Evolutionary conservation across 1,140 invertebrate genomes (phyloP), one percentile per base, ranked within the genome.

Genomic region (Achatina immaculata): DNA sequence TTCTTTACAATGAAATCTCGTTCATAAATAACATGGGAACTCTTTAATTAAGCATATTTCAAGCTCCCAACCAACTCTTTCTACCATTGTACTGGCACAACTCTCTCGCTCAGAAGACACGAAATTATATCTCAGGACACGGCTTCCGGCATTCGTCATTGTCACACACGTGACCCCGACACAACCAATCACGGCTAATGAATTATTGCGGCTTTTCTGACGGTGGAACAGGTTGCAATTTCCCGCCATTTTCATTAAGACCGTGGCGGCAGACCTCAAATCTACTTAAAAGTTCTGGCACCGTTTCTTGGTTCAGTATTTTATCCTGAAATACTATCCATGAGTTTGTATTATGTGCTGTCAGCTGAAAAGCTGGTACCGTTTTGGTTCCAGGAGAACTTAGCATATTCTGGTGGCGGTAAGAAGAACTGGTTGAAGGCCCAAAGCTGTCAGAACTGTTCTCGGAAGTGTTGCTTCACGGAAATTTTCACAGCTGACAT

Each of bases 111-210:
- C 58, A 34, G 43, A 34, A 73, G 31, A 48, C 43, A 16, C 31
- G 42, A 36, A 73, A 73, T 73, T 73, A 73, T 73, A 51, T 73
- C 71, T 28, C 19, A 19, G 28, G 43, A 73, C n/a, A 28, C 34
- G 40, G 71, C 40, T 73, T 73, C 43, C 71, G 71, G 40, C 43
- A 73, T 73, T 73, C 71, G 71, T 73, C 71, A 73, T 73, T 73
- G 71, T 73, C 71, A 73, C 42, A 43, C 71, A 73, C 71, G 71
- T 73, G 71, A 73, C 71, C 71, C 24, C 28, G 34, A 19, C 1
- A 16, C 71, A 43, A 73, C 71, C 71, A 73, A 73, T 73, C 71
- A 73, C 28, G 43, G 24, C 43, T 73, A 73, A 73, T 73, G 71
- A 73, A 73, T 28, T 73, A 73, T 69, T 69, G 42, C 36, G 1